Evolutionary conservation across 64 coral and sea anemone genomes (phyloP), one percentile per base, ranked within the genome.

Genomic region (Dendrophyllia cribrosa): DNA sequence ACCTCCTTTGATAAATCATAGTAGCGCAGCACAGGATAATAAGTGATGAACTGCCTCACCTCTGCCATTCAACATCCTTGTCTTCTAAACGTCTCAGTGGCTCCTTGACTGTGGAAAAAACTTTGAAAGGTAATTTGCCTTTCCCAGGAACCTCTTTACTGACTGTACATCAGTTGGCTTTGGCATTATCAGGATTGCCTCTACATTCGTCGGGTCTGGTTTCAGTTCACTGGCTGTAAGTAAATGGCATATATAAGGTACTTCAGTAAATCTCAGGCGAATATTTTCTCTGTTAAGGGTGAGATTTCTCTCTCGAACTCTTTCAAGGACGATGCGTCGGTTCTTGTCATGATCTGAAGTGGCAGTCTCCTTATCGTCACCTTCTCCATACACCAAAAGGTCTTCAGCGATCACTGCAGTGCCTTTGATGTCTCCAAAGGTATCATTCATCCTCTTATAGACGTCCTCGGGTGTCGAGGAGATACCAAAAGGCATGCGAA

Each of bases 251-350:
- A 86, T 87, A 67, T 72, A 74, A 50, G 85, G 85, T 55, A 87
- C 69, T 56, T 87, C 66, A 17, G 65, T 70, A 64, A 87, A 25
- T 55, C 68, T 70, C 65, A 87, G 23, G 66, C 71, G 50, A 17
- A 73, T 45, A 43, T 87, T 87, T 13, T 87, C 85, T 51, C n/a
- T 70, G 85, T 87, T 87, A 3, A 87, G 66, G 46, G 51, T 87
- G 34, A 86, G 60, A 11, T 34, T 34, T 34, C 34, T 34, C 34
- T 34, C 0, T 34, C n/a, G 34, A 34, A 2, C 34, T 34, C 34
- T 34, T 34, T 34, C 34, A 34, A 34, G 34, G 34, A 34, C 34
- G 34, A 34, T 34, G 34, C 34, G 34, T 34, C 34, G 34, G 34
- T 34, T 34, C 34, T 34, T 34, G 34, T 2, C 34, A 34, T 34